Base-by-base conservation (phyloP, 2,888 invertebrate genomes). In the Lithophane leautieri region DNA sequence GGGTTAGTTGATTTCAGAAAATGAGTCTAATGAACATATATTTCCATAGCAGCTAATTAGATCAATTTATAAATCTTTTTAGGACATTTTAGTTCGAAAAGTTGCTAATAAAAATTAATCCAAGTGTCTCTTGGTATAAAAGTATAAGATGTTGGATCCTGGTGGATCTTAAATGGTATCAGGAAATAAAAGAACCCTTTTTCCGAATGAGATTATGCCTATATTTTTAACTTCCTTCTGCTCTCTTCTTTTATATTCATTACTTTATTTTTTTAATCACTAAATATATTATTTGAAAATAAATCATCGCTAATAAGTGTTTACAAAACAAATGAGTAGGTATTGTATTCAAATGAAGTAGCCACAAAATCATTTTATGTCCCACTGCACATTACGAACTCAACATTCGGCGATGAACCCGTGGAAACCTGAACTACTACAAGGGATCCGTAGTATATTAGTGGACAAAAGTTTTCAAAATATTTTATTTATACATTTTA, bases 371-470 rank as follows among this genome's bases (percentile, higher is more conserved):
- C 28, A 4, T 68, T 67, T 50, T 68, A 78, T 52, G 25, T 58
- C 11, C 40, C 42, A 58, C 47, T 78, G 52, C 52, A 56, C 42
- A 69, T 72, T 68, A 82, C 47, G n/a, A 66, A 61, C n/a, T 60
- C 47, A 9, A 65, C 61, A 73, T 73, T 61, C 79, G 56, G 52
- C 58, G 82, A 69, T 60, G 73, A 73, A 63, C 73, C 58, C 70
- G 34, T 62, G 73, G 58, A 78, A 67, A 83, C 81, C 83, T 79
- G 81, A 81, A 83, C 79, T 62, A 80, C 73, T 66, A 73, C 58
- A 78, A 78, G 73, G 79, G 79, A 62, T 58, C 47, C 61, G 52
- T 83, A 70, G 83, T 78, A 81, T 70, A 81, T 67, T 78, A 81
- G 42, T 66, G 44, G 25, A 73, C 78, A 83, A 72, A 82, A 81